Evolutionary conservation across 2,113 vertebrate genomes (phyloP).

Genomic region (Ardeotis arabs): DNA sequence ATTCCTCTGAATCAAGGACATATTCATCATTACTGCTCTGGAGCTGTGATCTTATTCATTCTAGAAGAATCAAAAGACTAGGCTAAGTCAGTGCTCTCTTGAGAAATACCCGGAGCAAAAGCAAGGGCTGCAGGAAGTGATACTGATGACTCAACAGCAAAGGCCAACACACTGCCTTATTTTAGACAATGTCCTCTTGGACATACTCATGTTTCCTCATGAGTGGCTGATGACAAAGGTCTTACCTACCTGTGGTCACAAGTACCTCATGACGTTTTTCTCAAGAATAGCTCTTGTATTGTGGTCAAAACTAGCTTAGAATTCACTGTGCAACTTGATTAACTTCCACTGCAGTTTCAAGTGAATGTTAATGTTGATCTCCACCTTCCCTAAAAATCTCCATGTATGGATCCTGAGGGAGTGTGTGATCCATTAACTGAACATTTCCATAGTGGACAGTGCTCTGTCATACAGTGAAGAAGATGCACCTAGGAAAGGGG

Average conservation of each 20-base stretch:
- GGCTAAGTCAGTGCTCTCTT: slow-evolving; percentile 44
- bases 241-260: slow-evolving; percentile 49
- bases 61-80: slow-evolving; percentile 33
- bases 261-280: slow-evolving; percentile 43
- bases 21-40: slow-evolving; percentile 22
- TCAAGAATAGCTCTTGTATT: not conserved
- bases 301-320: not conserved
- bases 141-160: slow-evolving; percentile 55
- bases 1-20: slow-evolving; percentile 50
- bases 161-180: slow-evolving; percentile 55
- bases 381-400: not conserved
- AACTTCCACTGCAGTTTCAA: not conserved
- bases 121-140: slow-evolving; percentile 65
- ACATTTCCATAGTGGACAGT: not conserved
- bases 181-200: slow-evolving; percentile 63
- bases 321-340: not conserved
- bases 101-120: slow-evolving; percentile 39
- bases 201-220: slow-evolving; percentile 60
- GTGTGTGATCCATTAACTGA: not conserved
- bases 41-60: slow-evolving; percentile 50
- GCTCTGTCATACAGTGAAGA: not conserved
- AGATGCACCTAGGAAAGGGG: not conserved
- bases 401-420: not conserved
- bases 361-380: not conserved
- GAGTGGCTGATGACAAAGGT: slow-evolving; percentile 65